Conservation (phyloP, 2,113 vertebrate species). For the Bujurquina vittata region DNA sequence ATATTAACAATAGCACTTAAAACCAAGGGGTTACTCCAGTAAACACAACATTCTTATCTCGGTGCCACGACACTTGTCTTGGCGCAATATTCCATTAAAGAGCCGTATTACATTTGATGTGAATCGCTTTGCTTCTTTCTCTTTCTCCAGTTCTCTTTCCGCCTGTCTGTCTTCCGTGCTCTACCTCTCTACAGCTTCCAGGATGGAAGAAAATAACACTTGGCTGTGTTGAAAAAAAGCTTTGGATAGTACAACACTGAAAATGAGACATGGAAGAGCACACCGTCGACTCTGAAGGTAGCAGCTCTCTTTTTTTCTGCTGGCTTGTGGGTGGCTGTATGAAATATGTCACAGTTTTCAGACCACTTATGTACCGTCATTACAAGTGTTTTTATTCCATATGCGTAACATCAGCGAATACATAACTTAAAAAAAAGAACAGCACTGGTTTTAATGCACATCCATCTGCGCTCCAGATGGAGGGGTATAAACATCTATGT, state of each 20-base stretch:
- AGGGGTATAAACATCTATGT: slow-evolving; percentile 65
- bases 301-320: not conserved
- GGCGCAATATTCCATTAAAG: slow-evolving; percentile 75
- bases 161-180: not conserved
- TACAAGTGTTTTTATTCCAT: slow-evolving; percentile 41
- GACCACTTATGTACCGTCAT: not conserved
- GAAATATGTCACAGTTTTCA: not conserved
- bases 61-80: slow-evolving; percentile 77
- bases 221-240: slow-evolving; percentile 59
- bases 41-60: slow-evolving; percentile 81
- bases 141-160: not conserved
- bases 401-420: slow-evolving; percentile 51
- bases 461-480: slow-evolving; percentile 77
- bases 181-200: slow-evolving; percentile 32
- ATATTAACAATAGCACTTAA: slow-evolving; percentile 85
- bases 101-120: slow-evolving; percentile 74
- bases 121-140: slow-evolving; percentile 68
- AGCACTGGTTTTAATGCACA: slow-evolving; percentile 64
- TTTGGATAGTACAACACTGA: slow-evolving; percentile 25
- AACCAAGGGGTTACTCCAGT: slow-evolving; percentile 82
- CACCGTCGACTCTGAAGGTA: not conserved
- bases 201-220: slow-evolving; percentile 58
- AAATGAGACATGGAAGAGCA: slow-evolving; percentile 6
- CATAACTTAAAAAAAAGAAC: slow-evolving; percentile 31
- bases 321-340: not conserved